A percentile compares a stretch with the other conserved stretches of the same genome.
phyloP scores from a whole-genome alignment of 2,888 invertebrate species.

The Amorpha juglandis region DNA sequence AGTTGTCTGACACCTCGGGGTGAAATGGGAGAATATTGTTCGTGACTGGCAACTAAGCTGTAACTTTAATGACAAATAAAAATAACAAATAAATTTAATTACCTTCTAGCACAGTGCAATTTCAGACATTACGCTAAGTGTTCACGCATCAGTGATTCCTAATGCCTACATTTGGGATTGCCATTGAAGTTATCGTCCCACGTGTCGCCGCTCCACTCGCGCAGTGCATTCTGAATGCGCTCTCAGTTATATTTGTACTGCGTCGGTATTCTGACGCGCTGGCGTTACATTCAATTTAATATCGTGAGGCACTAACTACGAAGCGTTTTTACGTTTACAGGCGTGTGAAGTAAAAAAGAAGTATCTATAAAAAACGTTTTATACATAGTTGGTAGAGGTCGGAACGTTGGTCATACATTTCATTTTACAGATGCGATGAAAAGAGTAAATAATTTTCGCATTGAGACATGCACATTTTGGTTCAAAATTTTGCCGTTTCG shows the following conservation, averaged over 20 bases:
- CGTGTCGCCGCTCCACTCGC: conserved; percentile 4
- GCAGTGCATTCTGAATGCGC: conserved; percentile 19
- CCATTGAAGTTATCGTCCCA: conserved; percentile 8
- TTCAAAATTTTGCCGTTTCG: conserved; percentile 7
- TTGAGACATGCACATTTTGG: conserved; percentile 15
- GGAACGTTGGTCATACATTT: neutral
- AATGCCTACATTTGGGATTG: conserved; percentile 9
- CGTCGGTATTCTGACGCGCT: neutral
- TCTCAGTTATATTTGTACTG: conserved; percentile 1
- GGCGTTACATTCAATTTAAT: neutral
- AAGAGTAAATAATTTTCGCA: neutral
- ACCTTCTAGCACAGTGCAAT: neutral
- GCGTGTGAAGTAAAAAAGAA: neutral
- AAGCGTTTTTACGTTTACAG: neutral
- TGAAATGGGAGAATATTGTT: too few relatives aligned
- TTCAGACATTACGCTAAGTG: neutral
- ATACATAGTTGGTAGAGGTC: neutral
- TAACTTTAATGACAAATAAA: too few relatives aligned
- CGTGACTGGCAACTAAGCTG: too few relatives aligned
- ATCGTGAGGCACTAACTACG: neutral
- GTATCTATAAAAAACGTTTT: conserved; percentile 1
- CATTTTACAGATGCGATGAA: neutral
- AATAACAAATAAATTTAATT: too few relatives aligned
- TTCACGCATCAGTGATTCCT: neutral
- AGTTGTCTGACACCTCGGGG: too few relatives aligned